These are phyloP conservation scores for Desmophyllum pertusum DNA, from an alignment of 92 coral and sea anemone genomes.

Conservation along the genomic window DNA sequence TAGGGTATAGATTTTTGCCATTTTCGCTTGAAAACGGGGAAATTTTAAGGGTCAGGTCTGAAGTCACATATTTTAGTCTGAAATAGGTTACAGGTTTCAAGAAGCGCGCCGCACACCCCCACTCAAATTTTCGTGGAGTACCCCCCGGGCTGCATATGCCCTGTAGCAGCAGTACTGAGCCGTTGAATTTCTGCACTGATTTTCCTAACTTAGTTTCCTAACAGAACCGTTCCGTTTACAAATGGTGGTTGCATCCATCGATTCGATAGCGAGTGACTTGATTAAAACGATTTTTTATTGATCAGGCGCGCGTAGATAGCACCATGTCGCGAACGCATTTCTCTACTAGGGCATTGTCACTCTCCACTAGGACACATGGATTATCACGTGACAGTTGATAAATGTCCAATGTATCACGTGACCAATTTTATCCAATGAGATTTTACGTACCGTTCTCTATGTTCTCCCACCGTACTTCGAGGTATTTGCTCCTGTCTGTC, in stretches of 20 bases:
- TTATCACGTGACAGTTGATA: too few relatives aligned
- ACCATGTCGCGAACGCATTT: background rate
- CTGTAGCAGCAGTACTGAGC: too few relatives aligned
- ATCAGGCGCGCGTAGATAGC: background rate
- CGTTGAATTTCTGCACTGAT: background rate
- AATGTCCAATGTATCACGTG: background rate
- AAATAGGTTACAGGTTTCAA: too few relatives aligned
- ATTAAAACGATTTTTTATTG: background rate
- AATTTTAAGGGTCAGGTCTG: too few relatives aligned
- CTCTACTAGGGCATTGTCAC: background rate
- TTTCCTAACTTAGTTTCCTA: too few relatives aligned
- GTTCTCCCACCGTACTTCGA: slow-evolving; percentile 75
- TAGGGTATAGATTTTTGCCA: too few relatives aligned
- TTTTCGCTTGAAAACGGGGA: too few relatives aligned
- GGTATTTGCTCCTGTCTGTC: slow-evolving; percentile 70
- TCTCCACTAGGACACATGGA: background rate
- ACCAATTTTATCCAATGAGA: background rate
- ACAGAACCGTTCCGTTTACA: background rate
- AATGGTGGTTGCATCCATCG: background rate
- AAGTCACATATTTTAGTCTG: too few relatives aligned
- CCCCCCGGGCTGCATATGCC: too few relatives aligned
- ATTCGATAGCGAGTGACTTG: background rate
- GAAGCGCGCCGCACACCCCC: too few relatives aligned
- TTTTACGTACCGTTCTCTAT: slow-evolving; percentile 48
- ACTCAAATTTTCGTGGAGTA: too few relatives aligned